phyloP scores from a whole-genome alignment of 2,888 invertebrate genomes.

The Merodon equestris region DNA sequence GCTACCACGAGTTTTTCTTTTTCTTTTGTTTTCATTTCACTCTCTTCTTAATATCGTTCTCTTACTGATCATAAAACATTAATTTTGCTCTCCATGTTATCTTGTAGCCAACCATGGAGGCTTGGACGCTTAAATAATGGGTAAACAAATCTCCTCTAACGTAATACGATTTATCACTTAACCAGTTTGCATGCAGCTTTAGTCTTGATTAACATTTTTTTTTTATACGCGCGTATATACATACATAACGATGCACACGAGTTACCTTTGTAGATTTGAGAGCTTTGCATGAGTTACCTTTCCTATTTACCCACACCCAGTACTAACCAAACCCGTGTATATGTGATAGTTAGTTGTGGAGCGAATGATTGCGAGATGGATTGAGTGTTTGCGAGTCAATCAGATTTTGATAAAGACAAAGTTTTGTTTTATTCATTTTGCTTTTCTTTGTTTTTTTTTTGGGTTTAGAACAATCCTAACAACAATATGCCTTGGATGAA shows the following conservation, averaged over 20 bases:
- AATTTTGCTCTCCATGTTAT: slow-evolving; percentile 70
- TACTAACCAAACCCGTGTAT: too few species aligned
- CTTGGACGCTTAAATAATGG: slow-evolving; percentile 80
- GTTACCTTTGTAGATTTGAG: slow-evolving; percentile 44
- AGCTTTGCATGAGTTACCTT: slow-evolving; percentile 48
- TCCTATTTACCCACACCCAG: not conserved
- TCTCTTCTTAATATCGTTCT: slow-evolving; percentile 28
- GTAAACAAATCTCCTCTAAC: slow-evolving; percentile 73
- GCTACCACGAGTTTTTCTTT: slow-evolving; percentile 15
- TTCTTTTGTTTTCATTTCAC: slow-evolving; percentile 33
- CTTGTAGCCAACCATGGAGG: slow-evolving; percentile 79
- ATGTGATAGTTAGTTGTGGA: not conserved
- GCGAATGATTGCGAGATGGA: not conserved
- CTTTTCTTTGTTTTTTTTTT: slow-evolving; percentile 13
- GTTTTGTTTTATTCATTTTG: not conserved
- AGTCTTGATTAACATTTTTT: too few species aligned
- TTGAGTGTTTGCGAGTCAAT: slow-evolving; percentile 38
- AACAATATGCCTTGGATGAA: slow-evolving; percentile 79
- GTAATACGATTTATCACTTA: slow-evolving; percentile 28
- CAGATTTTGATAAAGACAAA: slow-evolving; percentile 3
- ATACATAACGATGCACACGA: slow-evolving; percentile 29
- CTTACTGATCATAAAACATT: slow-evolving; percentile 42
- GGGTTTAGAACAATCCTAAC: slow-evolving; percentile 71
- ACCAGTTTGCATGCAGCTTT: slow-evolving; percentile 29
- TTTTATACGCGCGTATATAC: not conserved